Percentiles rank a stretch among this genome's conserved stretches.
Evolutionary conservation across 2,113 vertebrate genomes (phyloP).

Genomic region (Cryptotis parvus): DNA sequence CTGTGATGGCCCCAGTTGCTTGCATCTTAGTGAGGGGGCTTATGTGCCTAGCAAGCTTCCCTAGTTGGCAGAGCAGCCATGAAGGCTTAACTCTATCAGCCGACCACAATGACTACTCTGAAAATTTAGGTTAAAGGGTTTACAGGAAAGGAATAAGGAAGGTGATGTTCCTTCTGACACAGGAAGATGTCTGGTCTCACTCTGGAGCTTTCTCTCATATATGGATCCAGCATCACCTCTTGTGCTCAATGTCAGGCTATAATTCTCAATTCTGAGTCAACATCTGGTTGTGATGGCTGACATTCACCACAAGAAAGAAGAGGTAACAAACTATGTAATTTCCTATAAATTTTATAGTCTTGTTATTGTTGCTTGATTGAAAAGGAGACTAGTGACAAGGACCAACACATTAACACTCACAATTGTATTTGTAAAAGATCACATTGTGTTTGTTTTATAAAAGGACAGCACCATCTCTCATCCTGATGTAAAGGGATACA

Average conservation of each 20-base stretch:
- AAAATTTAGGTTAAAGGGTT: not conserved
- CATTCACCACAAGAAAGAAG: not conserved
- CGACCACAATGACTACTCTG: not conserved
- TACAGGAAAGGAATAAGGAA: not conserved
- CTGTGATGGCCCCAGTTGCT: not conserved
- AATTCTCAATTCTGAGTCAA: not conserved
- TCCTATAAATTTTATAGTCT: conserved; percentile 12
- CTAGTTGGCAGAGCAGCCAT: not conserved
- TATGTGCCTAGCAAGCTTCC: not conserved
- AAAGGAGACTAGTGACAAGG: not conserved
- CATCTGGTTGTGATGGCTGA: conserved; percentile 1
- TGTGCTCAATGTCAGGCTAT: not conserved
- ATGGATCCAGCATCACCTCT: not conserved
- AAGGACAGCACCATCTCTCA: conserved; percentile 2
- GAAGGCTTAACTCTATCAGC: not conserved
- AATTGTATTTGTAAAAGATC: conserved; percentile 40
- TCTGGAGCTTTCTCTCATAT: not conserved
- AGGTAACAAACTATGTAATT: not conserved
- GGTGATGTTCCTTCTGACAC: not conserved
- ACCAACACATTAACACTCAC: not conserved
- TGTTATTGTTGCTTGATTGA: not conserved
- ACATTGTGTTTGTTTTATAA: conserved; percentile 45
- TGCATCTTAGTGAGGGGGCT: not conserved
- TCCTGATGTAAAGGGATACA: conserved; percentile 53
- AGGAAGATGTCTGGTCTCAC: not conserved